These are phyloP conservation scores for Scelioninae gen. 1 DNA, from an alignment of 2,888 invertebrate species.

Conservation along the genomic window DNA sequence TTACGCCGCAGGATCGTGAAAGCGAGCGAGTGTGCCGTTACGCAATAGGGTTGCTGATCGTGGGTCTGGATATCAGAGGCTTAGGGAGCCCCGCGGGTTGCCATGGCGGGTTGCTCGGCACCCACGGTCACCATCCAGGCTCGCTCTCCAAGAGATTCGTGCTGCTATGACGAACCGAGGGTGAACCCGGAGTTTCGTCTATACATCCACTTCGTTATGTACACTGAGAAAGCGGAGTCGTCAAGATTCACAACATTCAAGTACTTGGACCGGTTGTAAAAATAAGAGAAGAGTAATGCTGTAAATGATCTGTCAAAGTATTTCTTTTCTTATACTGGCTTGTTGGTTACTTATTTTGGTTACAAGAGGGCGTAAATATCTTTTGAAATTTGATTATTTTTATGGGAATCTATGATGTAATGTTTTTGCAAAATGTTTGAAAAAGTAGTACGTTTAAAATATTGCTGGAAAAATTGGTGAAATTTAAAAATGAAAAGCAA, in stretches of 20 bases:
- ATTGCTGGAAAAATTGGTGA: too few species aligned
- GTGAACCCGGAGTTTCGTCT: conserved; percentile 51
- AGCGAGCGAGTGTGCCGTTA: conserved; percentile 76
- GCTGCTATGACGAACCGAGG: conserved; percentile 67
- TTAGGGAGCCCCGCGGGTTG: conserved; percentile 77
- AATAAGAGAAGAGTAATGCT: not conserved
- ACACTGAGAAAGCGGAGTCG: conserved; percentile 33
- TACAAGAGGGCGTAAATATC: not conserved
- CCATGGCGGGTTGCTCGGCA: conserved; percentile 78
- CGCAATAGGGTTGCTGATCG: conserved; percentile 81
- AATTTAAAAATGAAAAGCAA: too few species aligned
- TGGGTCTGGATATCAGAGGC: conserved; percentile 74
- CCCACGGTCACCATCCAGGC: conserved; percentile 74
- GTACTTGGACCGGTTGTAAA: not conserved
- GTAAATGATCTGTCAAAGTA: not conserved
- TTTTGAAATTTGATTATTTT: not conserved
- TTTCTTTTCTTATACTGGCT: not conserved
- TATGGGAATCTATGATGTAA: too few species aligned
- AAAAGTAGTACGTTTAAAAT: too few species aligned
- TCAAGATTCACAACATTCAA: conserved; percentile 29
- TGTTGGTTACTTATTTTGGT: not conserved
- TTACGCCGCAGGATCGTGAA: conserved; percentile 62
- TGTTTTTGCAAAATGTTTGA: too few species aligned
- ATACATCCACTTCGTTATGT: conserved; percentile 55
- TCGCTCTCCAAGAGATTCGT: conserved; percentile 57